Percentiles rank a stretch among this genome's conserved stretches.
Conservation (phyloP, 2,797 vertebrate species). For the Pampus argenteus region DNA sequence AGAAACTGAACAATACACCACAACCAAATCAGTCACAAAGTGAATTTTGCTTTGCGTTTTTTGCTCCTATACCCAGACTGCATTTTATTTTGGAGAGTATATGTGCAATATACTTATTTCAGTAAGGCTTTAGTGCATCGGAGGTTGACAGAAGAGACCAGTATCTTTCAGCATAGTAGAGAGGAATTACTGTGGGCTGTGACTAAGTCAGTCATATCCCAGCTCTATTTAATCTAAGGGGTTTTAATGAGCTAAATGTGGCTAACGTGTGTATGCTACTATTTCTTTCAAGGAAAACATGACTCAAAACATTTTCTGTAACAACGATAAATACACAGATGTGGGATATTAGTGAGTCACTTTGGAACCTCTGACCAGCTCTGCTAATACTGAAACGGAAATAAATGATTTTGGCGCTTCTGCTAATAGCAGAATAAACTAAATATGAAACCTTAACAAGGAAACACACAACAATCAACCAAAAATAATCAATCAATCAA, state of each 20-base stretch:
- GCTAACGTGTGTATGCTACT: background rate
- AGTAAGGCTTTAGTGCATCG: conserved; percentile 43
- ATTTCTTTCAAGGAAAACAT: conserved; percentile 9
- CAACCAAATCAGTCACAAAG: conserved; percentile 23
- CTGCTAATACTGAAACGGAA: conserved; percentile 46
- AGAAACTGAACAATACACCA: conserved; percentile 51
- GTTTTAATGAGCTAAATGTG: background rate
- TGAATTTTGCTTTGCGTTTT: conserved; percentile 10
- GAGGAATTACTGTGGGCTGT: background rate
- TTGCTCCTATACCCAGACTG: conserved; percentile 21
- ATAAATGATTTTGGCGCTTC: conserved; percentile 64
- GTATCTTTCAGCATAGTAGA: conserved; percentile 4
- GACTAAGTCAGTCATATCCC: conserved; percentile 1
- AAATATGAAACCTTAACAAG: conserved; percentile 45
- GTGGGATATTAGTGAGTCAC: background rate
- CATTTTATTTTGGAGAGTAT: conserved; percentile 26
- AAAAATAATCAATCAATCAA: conserved; percentile 41
- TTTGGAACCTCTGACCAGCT: conserved; percentile 1
- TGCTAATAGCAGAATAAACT: conserved; percentile 33
- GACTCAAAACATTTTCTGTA: conserved; percentile 18
- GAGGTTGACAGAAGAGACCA: background rate
- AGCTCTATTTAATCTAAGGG: conserved; percentile 3
- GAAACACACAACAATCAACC: conserved; percentile 57
- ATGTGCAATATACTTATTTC: conserved; percentile 10
- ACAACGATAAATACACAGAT: background rate